Evolutionary conservation across 2,113 vertebrate genomes (phyloP).

Genomic region (Melanostigma gelatinosum): DNA sequence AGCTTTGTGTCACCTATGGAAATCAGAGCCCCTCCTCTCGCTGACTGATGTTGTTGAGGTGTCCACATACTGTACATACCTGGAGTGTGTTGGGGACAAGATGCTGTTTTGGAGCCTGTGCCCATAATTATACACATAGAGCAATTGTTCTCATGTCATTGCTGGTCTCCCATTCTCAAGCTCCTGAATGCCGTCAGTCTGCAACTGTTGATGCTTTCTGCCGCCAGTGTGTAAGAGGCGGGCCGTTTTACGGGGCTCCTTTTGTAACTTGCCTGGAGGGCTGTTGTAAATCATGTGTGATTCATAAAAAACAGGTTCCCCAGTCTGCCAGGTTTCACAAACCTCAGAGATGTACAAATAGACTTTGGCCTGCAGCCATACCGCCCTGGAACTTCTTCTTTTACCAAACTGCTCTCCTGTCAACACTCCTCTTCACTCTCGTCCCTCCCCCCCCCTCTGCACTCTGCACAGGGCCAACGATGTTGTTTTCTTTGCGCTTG

Average conservation of each 20-base stretch:
- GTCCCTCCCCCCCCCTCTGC: conserved; percentile 41
- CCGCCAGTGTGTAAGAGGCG: conserved; percentile 57
- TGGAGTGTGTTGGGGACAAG: conserved; percentile 38
- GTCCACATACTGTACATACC: conserved; percentile 22
- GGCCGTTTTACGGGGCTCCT: conserved; percentile 58
- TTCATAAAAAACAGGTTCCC: conserved; percentile 78
- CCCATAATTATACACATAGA: conserved; percentile 57
- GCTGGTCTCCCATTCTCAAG: conserved; percentile 57
- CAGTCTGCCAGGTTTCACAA: conserved; percentile 77
- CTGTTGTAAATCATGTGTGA: conserved; percentile 80
- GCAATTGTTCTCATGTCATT: conserved; percentile 66
- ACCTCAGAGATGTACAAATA: conserved; percentile 78
- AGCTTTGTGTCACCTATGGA: conserved; percentile 53
- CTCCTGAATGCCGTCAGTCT: conserved; percentile 62
- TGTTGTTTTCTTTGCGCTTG: conserved; percentile 77
- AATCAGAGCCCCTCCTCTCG: conserved; percentile 6
- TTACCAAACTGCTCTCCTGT: conserved; percentile 69
- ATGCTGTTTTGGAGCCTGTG: conserved; percentile 52
- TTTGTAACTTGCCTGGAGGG: conserved; percentile 57
- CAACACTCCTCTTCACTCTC: conserved; percentile 64
- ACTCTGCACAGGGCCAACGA: conserved; percentile 50
- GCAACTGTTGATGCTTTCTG: conserved; percentile 60
- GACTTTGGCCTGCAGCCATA: conserved; percentile 80
- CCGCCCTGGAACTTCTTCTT: conserved; percentile 80
- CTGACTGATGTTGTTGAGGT: background rate